Percentiles rank a stretch among this genome's conserved stretches.
phyloP scores from a whole-genome alignment of 2,888 invertebrate species.

The Nephrotoma appendiculata region DNA sequence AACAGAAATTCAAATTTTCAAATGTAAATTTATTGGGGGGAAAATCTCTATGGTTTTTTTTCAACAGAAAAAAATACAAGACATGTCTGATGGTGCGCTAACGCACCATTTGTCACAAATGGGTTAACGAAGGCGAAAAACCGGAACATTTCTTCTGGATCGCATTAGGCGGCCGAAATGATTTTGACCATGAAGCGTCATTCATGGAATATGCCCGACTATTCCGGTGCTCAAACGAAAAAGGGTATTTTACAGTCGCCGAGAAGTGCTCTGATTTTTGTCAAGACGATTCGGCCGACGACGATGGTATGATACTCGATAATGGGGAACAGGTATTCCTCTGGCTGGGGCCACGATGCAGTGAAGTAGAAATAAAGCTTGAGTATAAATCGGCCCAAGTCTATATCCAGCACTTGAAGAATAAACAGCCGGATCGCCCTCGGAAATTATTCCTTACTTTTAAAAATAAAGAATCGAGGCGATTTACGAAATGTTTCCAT shows the following conservation, averaged over 20 bases:
- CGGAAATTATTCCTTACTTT: slow-evolving; percentile 87
- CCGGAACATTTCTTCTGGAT: slow-evolving; percentile 99
- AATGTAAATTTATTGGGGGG: slow-evolving; percentile 91
- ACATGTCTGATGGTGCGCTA: no score
- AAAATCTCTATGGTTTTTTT: no score
- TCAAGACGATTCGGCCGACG: slow-evolving; percentile 95
- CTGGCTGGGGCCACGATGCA: slow-evolving; percentile 93
- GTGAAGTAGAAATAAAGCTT: slow-evolving; percentile 97
- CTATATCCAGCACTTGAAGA: slow-evolving; percentile 94
- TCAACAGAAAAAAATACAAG: no score
- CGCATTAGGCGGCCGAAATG: slow-evolving; percentile 80
- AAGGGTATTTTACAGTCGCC: slow-evolving; percentile 96
- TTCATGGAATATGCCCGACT: slow-evolving; percentile 88
- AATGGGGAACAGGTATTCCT: slow-evolving; percentile 96
- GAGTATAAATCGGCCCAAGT: slow-evolving; percentile 98
- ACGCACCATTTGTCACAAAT: no score
- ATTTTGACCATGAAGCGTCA: slow-evolving; percentile 74
- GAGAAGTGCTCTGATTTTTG: slow-evolving; percentile 69
- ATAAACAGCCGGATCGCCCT: slow-evolving; percentile 81
- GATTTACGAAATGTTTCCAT: slow-evolving; percentile 97
- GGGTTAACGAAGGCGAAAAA: slow-evolving; percentile 84
- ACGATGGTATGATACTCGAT: slow-evolving; percentile 99
- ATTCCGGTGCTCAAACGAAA: slow-evolving; percentile 98
- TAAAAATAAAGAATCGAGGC: slow-evolving; percentile 88
- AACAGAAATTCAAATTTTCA: slow-evolving; percentile 85